Evolutionary conservation across 2,113 vertebrate genomes (phyloP).

Genomic region (Ophiodon elongatus): DNA sequence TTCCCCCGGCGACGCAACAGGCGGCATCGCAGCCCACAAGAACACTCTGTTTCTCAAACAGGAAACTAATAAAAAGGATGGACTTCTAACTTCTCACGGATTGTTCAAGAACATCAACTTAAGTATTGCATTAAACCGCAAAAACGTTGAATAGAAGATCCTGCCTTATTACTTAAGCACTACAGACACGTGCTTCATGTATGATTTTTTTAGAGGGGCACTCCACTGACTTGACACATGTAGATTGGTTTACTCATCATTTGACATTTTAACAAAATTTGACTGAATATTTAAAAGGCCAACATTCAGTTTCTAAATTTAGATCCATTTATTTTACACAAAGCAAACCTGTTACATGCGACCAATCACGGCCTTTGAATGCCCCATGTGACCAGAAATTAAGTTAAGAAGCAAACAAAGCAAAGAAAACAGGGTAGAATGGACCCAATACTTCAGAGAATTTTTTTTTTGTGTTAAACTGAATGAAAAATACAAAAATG

Average conservation of each 20-base stretch:
- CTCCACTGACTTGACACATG: neutral
- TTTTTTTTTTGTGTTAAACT: neutral
- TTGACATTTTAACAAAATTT: neutral
- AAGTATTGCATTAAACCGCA: neutral
- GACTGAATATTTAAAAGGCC: neutral
- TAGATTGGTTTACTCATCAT: neutral
- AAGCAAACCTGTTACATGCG: neutral
- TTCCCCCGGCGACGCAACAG: neutral
- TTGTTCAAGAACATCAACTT: neutral
- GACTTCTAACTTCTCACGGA: neutral
- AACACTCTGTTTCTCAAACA: conserved; percentile 3
- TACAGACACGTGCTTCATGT: neutral
- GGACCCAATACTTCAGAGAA: too few species aligned
- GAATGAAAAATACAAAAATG: neutral
- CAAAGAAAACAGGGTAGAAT: neutral
- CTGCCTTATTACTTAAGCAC: neutral
- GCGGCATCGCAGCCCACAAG: neutral
- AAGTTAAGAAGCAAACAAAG: neutral
- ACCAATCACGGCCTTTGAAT: neutral
- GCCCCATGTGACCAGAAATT: neutral
- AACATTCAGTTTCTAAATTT: neutral
- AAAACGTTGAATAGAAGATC: neutral
- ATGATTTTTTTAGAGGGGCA: neutral
- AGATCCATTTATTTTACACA: neutral
- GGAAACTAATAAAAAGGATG: neutral